Conservation (phyloP, 2,888 invertebrate genomes). For the Eupithecia centaureata region DNA sequence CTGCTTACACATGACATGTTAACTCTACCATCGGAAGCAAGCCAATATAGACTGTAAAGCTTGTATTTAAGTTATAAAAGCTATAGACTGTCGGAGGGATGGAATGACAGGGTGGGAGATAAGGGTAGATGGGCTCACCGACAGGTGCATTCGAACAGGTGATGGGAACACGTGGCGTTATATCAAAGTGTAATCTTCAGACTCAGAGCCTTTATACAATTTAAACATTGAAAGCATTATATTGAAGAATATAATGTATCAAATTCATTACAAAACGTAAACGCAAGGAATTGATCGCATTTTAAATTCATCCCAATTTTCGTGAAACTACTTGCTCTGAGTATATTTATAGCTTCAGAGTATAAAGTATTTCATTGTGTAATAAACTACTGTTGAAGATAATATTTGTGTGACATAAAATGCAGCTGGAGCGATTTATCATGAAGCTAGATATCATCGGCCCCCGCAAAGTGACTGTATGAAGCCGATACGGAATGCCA, state of each 20-base stretch:
- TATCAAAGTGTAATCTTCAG: constrained; percentile 13
- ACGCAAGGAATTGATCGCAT: neutral
- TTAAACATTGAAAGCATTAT: neutral
- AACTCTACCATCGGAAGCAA: constrained; percentile 19
- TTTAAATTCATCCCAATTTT: neutral
- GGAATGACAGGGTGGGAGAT: constrained; percentile 34
- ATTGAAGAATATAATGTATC: neutral
- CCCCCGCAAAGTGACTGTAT: constrained; percentile 5
- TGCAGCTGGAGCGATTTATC: neutral
- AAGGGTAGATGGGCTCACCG: constrained; percentile 38
- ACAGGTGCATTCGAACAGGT: constrained; percentile 55
- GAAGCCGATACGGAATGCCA: constrained; percentile 16
- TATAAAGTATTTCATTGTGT: neutral
- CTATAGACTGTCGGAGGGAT: constrained; percentile 18
- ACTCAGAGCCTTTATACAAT: neutral
- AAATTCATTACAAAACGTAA: neutral
- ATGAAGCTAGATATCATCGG: constrained; percentile 9
- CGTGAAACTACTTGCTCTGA: neutral
- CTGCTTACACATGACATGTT: constrained; percentile 26
- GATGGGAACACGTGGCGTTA: constrained; percentile 52
- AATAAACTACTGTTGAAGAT: neutral
- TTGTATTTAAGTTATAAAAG: constrained; percentile 17
- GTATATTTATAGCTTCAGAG: neutral
- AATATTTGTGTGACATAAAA: neutral
- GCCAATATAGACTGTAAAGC: constrained; percentile 21